Evolutionary conservation across 2,888 invertebrate genomes (phyloP).

Genomic region (Boloria euphrosyne): DNA sequence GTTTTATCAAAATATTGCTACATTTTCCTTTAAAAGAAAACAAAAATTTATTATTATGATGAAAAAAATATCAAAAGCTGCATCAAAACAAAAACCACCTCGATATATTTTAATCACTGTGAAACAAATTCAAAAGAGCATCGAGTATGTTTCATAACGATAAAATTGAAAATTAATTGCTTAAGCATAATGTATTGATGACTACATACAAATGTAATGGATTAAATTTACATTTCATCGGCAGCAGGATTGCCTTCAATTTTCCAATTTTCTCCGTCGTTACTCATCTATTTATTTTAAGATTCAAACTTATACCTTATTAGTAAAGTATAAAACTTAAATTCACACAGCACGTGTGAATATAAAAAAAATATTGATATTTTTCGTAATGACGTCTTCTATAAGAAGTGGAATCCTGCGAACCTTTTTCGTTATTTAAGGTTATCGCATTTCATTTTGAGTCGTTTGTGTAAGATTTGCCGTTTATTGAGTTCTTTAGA

Average conservation of each 20-base stretch:
- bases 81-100: background rate
- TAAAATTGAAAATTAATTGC: conserved; percentile 30
- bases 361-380: conserved; percentile 31
- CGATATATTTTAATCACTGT: conserved; percentile 6
- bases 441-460: conserved; percentile 28
- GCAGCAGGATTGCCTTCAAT: conserved; percentile 44
- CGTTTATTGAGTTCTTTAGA: conserved; percentile 21
- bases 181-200: conserved; percentile 29
- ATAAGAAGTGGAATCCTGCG: conserved; percentile 27
- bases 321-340: background rate
- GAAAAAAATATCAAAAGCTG: background rate
- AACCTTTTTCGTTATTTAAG: conserved; percentile 23
- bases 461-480: conserved; percentile 27
- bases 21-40: background rate
- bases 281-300: conserved; percentile 11
- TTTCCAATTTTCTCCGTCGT: conserved; percentile 44
- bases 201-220: conserved; percentile 43
- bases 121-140: conserved; percentile 14
- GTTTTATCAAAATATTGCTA: no score
- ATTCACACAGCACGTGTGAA: background rate
- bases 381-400: conserved; percentile 29
- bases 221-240: conserved; percentile 46
- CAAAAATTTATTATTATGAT: background rate
- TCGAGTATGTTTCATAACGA: conserved; percentile 16
- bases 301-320: conserved; percentile 20